A percentile compares a stretch with the other conserved stretches of the same genome.
phyloP scores from a whole-genome alignment of 37 sponge, comb jelly and placozoan species.

The Beroe ovata region DNA sequence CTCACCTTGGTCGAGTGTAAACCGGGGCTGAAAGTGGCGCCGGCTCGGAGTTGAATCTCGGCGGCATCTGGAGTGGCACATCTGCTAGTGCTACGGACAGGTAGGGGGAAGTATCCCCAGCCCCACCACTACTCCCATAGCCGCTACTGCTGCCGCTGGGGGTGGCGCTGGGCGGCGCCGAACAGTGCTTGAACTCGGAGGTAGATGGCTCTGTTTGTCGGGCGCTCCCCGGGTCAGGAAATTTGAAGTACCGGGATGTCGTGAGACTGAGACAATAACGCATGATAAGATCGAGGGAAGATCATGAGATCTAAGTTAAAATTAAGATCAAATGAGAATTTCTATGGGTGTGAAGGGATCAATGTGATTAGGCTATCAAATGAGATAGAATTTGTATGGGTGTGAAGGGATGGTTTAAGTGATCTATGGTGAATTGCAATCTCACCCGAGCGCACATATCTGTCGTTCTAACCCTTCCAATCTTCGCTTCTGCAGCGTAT shows the following conservation, averaged over 20 bases:
- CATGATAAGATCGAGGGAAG: no score
- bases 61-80: not conserved
- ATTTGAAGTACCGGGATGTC: not conserved
- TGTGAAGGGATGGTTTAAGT: no score
- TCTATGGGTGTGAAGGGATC: no score
- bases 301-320: no score
- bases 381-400: no score
- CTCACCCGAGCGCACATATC: slow-evolving; percentile 35
- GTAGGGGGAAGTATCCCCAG: not conserved
- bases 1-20: not conserved
- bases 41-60: not conserved
- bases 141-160: not conserved
- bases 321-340: no score
- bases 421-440: no score
- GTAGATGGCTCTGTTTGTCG: not conserved
- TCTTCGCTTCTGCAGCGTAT: not conserved
- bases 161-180: not conserved
- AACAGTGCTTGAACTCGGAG: not conserved
- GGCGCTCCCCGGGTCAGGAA: not conserved
- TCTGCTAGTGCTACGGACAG: not conserved
- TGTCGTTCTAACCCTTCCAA: slow-evolving; percentile 19
- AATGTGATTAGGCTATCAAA: no score
- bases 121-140: not conserved
- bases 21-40: not conserved
- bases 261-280: not conserved